Evolutionary conservation across 2,888 invertebrate species (phyloP).

Genomic region (Lucinisca nassula): DNA sequence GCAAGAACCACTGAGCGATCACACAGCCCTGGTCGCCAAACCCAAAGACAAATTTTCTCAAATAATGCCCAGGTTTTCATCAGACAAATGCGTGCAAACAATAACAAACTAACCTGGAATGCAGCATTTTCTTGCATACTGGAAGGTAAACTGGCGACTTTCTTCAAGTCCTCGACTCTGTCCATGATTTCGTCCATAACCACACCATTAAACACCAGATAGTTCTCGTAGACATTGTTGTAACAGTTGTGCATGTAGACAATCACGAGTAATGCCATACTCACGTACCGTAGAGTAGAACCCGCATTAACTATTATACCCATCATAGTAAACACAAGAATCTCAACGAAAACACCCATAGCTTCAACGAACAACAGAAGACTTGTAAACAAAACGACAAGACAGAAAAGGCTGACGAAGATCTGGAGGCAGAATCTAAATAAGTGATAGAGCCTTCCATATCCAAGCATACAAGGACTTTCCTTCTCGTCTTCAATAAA

Average conservation of each 20-base stretch:
- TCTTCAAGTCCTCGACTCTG: conserved; percentile 83
- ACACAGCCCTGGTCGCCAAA: too few species aligned
- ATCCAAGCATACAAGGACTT: conserved; percentile 71
- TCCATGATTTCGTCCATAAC: conserved; percentile 85
- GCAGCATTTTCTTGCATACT: conserved; percentile 85
- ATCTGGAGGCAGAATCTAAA: conserved; percentile 70
- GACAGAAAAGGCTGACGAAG: conserved; percentile 74
- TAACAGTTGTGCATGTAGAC: conserved; percentile 87
- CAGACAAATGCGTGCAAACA: too few species aligned
- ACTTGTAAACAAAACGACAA: conserved; percentile 78
- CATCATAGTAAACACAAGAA: conserved; percentile 86
- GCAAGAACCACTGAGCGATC: too few species aligned
- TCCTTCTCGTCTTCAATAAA: conserved; percentile 67
- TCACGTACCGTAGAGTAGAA: conserved; percentile 83
- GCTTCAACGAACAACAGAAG: conserved; percentile 84
- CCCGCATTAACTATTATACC: conserved; percentile 86
- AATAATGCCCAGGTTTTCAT: too few species aligned
- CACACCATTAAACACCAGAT: conserved; percentile 85
- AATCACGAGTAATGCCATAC: conserved; percentile 84
- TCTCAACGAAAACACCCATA: conserved; percentile 83
- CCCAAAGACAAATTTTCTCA: too few species aligned
- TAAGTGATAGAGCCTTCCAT: conserved; percentile 59
- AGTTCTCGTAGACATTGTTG: conserved; percentile 87
- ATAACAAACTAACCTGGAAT: too few species aligned
- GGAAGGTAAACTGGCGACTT: conserved; percentile 82